A percentile compares a stretch with the other conserved stretches of the same genome.
phyloP scores from a whole-genome alignment of 2,797 vertebrate genomes.

The Smutsia temminckii region DNA sequence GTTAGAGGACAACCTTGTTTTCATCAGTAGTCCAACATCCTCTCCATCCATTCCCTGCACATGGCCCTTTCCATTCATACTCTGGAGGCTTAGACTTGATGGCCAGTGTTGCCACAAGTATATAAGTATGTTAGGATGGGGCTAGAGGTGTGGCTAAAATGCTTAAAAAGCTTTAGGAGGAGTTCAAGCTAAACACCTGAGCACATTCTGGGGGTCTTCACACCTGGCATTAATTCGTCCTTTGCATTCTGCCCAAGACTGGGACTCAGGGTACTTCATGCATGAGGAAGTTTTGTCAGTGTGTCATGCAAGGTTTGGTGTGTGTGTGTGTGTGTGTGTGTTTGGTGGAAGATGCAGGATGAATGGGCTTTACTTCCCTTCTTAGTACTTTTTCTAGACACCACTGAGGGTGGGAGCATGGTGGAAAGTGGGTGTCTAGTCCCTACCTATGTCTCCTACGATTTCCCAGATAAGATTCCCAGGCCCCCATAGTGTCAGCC shows the following conservation, averaged over 20 bases:
- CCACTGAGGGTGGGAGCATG: neutral
- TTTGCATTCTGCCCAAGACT: neutral
- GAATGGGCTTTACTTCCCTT: neutral
- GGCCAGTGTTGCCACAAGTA: neutral
- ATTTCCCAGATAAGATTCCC: neutral
- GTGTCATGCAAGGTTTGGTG: too few species aligned
- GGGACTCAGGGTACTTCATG: neutral
- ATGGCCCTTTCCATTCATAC: neutral
- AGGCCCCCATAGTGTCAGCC: neutral
- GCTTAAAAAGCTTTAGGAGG: neutral
- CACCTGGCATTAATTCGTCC: neutral
- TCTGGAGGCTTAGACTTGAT: neutral
- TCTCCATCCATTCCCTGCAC: neutral
- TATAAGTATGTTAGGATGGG: neutral
- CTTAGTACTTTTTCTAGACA: neutral
- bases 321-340: neutral
- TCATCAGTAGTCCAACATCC: neutral
- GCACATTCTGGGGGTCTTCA: neutral
- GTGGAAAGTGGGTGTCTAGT: neutral
- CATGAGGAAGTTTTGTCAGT: neutral
- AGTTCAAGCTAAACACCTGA: neutral
- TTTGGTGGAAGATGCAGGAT: neutral
- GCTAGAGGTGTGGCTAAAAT: neutral
- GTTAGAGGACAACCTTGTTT: neutral
- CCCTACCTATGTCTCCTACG: neutral